Percentiles rank a stretch among this genome's conserved stretches.
Conservation (phyloP, 2,113 vertebrate species). For the Oncorhynchus gorbuscha region DNA sequence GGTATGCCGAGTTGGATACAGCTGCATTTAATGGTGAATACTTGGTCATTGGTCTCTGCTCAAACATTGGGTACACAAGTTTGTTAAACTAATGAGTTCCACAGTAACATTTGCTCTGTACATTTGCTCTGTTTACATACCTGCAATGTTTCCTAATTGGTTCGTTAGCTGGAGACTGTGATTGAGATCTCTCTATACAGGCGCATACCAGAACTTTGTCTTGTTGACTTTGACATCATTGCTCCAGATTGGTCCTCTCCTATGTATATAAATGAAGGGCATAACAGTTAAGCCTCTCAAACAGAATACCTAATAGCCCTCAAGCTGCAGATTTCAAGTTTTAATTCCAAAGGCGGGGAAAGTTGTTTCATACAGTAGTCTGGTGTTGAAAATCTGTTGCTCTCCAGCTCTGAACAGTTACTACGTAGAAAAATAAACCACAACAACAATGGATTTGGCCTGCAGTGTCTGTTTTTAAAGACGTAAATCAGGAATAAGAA, state of each 20-base stretch:
- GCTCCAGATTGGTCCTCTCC: not conserved
- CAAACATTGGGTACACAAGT: slow-evolving; percentile 13
- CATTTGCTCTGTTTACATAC: slow-evolving; percentile 6
- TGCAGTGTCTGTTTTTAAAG: too few species aligned
- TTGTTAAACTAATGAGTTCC: slow-evolving; percentile 24
- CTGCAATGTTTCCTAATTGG: slow-evolving; percentile 37
- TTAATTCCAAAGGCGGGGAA: not conserved
- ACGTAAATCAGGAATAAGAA: too few species aligned
- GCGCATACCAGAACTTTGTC: not conserved
- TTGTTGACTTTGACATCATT: not conserved
- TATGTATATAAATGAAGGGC: not conserved
- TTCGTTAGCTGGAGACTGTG: slow-evolving; percentile 10
- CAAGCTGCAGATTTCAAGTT: slow-evolving; percentile 5
- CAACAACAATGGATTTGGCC: too few species aligned
- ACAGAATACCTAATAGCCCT: slow-evolving; percentile 4
- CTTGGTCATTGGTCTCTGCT: slow-evolving; percentile 20
- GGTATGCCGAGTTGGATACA: slow-evolving; percentile 41
- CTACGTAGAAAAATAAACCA: too few species aligned
- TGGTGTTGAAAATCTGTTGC: not conserved
- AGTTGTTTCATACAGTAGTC: not conserved
- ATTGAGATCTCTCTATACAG: slow-evolving; percentile 14
- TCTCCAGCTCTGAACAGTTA: not conserved
- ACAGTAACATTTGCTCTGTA: slow-evolving; percentile 11
- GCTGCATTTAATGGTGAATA: slow-evolving; percentile 23
- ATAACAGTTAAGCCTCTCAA: not conserved